Evolutionary conservation across 64 coral and sea anemone genomes (phyloP).

Genomic region (Trachythela sp.): DNA sequence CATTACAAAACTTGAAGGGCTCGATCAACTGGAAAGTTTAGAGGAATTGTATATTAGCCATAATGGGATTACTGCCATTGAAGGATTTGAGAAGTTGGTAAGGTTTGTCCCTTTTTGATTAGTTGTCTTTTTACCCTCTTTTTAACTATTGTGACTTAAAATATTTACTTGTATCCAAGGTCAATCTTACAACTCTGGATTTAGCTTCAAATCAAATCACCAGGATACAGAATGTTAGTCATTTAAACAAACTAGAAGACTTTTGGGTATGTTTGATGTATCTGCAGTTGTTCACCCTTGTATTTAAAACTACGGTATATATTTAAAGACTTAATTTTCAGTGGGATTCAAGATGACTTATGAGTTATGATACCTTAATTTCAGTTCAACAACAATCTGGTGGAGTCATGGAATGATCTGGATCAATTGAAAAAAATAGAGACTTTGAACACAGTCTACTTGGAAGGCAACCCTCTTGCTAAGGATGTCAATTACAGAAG

Average conservation of each 20-base stretch:
- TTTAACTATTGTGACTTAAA: background rate
- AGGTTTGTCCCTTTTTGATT: background rate
- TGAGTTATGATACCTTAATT: background rate
- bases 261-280: slow-evolving; percentile 78
- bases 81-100: slow-evolving; percentile 84
- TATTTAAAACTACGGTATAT: too few species aligned
- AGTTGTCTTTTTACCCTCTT: background rate
- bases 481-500: slow-evolving; percentile 74
- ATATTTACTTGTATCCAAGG: slow-evolving; percentile 35
- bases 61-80: slow-evolving; percentile 89
- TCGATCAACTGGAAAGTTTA: slow-evolving; percentile 55
- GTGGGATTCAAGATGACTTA: background rate
- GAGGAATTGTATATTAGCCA: slow-evolving; percentile 95
- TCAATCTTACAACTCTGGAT: slow-evolving; percentile 81
- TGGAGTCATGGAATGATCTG: slow-evolving; percentile 81
- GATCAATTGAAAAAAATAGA: slow-evolving; percentile 69
- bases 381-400: slow-evolving; percentile 88
- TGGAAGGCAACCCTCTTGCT: slow-evolving; percentile 89
- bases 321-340: too few species aligned
- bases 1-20: slow-evolving; percentile 73
- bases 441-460: slow-evolving; percentile 71
- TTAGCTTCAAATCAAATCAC: slow-evolving; percentile 88
- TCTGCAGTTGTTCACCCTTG: too few species aligned
- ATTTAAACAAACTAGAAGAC: slow-evolving; percentile 85
- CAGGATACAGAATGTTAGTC: slow-evolving; percentile 79